These are phyloP conservation scores for Acanthornis magna DNA, from an alignment of 2,797 vertebrate species.

Conservation along the genomic window DNA sequence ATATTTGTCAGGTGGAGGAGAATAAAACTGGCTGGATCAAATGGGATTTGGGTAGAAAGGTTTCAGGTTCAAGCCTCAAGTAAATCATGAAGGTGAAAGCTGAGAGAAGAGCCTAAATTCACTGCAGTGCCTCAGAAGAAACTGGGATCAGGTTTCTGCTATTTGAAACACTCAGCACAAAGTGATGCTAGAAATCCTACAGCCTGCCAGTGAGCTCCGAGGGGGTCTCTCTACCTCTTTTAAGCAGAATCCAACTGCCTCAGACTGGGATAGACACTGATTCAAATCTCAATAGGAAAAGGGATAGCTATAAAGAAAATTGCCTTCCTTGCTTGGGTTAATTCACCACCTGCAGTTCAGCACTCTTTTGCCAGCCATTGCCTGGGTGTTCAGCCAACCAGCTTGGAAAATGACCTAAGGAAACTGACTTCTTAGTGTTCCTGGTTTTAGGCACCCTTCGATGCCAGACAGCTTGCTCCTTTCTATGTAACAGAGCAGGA, in stretches of 20 bases:
- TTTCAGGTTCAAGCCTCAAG: slow-evolving; percentile 2
- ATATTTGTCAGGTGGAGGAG: background rate
- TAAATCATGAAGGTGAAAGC: background rate
- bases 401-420: slow-evolving; percentile 7
- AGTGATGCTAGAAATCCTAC: background rate
- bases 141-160: background rate
- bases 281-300: slow-evolving; percentile 39
- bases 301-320: slow-evolving; percentile 13
- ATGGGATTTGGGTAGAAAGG: background rate
- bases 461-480: slow-evolving; percentile 26
- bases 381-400: slow-evolving; percentile 13
- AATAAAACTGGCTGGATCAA: background rate
- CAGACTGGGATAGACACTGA: background rate
- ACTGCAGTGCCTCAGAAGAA: background rate
- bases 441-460: background rate
- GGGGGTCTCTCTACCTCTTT: background rate
- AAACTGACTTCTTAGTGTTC: background rate
- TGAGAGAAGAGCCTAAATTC: background rate
- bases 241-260: background rate
- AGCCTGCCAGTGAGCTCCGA: accelerated
- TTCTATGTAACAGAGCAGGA: slow-evolving; percentile 27
- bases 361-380: background rate
- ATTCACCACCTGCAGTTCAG: background rate
- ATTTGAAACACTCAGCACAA: background rate
- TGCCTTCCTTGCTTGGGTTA: background rate